Conservation (phyloP, 37 sponge, comb jelly and placozoan genomes). For the Bolinopsis microptera region DNA sequence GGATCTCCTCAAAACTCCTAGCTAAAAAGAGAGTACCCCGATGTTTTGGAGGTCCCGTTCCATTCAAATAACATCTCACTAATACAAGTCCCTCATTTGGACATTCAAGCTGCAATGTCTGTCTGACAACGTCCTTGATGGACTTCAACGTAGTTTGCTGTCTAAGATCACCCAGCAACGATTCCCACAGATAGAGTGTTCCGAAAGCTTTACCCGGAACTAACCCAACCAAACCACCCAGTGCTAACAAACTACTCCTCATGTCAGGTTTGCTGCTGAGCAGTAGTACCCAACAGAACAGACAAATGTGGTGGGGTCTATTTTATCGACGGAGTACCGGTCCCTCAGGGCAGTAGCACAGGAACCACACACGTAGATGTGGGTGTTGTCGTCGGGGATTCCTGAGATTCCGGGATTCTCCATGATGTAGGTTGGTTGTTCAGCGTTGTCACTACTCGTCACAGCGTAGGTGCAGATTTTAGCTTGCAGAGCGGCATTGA, state of each 20-base stretch:
- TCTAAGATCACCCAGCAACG: constrained; percentile 38
- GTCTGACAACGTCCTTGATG: constrained; percentile 39
- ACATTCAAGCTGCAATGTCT: constrained; percentile 55
- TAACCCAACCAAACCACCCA: constrained; percentile 20
- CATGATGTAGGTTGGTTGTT: constrained; percentile 60
- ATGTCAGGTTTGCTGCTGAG: constrained; percentile 2
- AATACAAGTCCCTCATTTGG: constrained; percentile 42
- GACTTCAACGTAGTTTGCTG: constrained; percentile 33
- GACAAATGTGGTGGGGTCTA: constrained; percentile 48
- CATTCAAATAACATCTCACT: constrained; percentile 56
- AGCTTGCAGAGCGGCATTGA: constrained; percentile 56
- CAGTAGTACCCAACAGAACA: constrained; percentile 65
- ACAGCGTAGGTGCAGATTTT: constrained; percentile 55
- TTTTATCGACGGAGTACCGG: constrained; percentile 28
- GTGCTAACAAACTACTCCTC: constrained; percentile 30
- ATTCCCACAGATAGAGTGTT: constrained; percentile 51
- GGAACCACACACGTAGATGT: constrained; percentile 65
- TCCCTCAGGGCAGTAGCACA: constrained; percentile 59
- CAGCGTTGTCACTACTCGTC: constrained; percentile 26
- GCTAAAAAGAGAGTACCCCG: constrained; percentile 32
- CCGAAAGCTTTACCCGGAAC: constrained; percentile 8
- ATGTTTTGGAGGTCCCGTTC: constrained; percentile 56
- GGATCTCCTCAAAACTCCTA: constrained; percentile 48
- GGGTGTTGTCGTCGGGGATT: constrained; percentile 52
- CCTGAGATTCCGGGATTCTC: constrained; percentile 58